Percentiles rank a stretch among this genome's conserved stretches.
These are phyloP conservation scores for Syrmaticus mikado DNA, from an alignment of 2,113 vertebrate genomes.

Conservation along the genomic window DNA sequence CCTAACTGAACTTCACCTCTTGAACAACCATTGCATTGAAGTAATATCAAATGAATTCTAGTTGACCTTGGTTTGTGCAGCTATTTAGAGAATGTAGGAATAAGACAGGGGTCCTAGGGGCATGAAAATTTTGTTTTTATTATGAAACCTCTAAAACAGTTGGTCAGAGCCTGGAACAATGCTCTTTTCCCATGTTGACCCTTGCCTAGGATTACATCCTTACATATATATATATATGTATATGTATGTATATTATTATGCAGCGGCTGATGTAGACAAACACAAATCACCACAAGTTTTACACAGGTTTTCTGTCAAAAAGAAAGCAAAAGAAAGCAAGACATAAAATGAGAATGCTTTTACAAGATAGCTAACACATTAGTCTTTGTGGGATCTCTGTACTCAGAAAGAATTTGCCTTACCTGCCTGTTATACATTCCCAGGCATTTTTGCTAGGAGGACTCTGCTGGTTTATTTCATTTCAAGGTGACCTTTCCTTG, in stretches of 20 bases:
- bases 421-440: fast-evolving
- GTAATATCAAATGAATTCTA: background rate
- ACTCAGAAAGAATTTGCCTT: background rate
- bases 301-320: background rate
- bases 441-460: background rate
- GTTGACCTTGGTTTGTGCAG: background rate
- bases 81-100: background rate
- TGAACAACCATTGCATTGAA: background rate
- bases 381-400: background rate
- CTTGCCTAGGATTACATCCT: background rate
- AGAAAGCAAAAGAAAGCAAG: background rate
- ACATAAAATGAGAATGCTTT: background rate
- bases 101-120: background rate
- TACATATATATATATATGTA: too few relatives aligned
- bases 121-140: background rate
- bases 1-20: background rate
- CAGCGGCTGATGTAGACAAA: background rate
- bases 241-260: too few relatives aligned
- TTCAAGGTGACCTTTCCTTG: background rate
- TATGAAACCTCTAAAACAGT: background rate
- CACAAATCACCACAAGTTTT: background rate
- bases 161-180: background rate
- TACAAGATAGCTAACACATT: background rate
- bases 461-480: background rate
- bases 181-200: background rate